phyloP scores from a whole-genome alignment of 2,797 vertebrate species.

The Sebastes kiyomatsui region DNA sequence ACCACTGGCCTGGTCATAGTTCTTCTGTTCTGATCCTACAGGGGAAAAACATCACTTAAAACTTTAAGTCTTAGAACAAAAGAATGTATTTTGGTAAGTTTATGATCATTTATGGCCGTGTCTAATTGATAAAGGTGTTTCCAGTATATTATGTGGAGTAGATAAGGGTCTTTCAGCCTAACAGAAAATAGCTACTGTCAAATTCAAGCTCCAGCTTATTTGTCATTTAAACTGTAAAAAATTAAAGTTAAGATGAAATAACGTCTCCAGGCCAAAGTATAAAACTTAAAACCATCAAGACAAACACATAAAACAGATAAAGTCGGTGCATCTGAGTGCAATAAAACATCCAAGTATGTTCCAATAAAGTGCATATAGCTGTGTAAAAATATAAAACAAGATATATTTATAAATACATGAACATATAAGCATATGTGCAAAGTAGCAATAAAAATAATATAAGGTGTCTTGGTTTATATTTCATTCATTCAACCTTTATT shows the following conservation, averaged over 20 bases:
- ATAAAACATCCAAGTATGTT: not conserved
- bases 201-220: not conserved
- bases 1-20: not conserved
- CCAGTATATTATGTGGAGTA: not conserved
- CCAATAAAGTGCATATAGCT: not conserved
- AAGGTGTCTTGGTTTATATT: too few relatives aligned
- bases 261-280: not conserved
- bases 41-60: not conserved
- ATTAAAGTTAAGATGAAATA: not conserved
- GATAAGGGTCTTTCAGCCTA: not conserved
- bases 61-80: not conserved
- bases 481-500: too few relatives aligned
- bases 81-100: not conserved
- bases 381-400: not conserved
- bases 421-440: not conserved
- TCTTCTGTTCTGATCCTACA: not conserved
- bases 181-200: not conserved
- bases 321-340: not conserved
- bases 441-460: not conserved
- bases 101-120: not conserved
- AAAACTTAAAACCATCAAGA: not conserved
- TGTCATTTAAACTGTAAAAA: not conserved
- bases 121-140: not conserved
- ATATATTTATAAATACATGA: too few relatives aligned
- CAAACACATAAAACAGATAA: not conserved